Evolutionary conservation across 37 sponge, comb jelly and placozoan species (phyloP), one percentile per base, ranked within the genome.

Genomic region (Tethya wilhelma): DNA sequence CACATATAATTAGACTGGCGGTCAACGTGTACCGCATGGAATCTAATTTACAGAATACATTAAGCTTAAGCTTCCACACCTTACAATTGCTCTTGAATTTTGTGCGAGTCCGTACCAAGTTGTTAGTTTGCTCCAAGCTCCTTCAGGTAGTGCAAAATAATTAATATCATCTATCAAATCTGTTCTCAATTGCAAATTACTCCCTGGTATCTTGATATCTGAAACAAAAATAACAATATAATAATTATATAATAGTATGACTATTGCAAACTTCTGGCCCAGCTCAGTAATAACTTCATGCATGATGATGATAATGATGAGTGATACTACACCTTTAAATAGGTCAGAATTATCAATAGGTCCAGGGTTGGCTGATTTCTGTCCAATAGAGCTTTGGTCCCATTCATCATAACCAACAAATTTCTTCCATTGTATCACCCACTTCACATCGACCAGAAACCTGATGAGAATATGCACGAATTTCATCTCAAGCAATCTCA

Each of bases 341-440:
- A 96, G 78, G 38, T 71, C 69, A 40, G 70, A 64, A 70, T 89
- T 96, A 69, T 91, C 88, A 20, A 96, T 75, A 22, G 93, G 96
- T 41, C 96, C 96, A 42, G 96, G 96, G n/a, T 85, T 70, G 9
- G 73, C 80, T 23, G 67, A 80, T 12, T 71, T 74, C 11, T 72
- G 49, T 26, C 94, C 90, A 57, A 60, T 75, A 44, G 31, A 2
- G 11, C 20, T 40, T 59, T 64, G 77, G 42, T 89, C 83, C 90
- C 90, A 82, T 2, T 44, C 3, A 46, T 93, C 94, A 78, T 67
- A 93, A 11, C 94, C 94, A 56, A 86, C 83, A 60, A 78, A 93
- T 38, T 83, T 84, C 90, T 93, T 93, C 94, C 94, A 93, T 70
- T 85, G 82, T 65, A 86, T 93, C 69, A 93, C 53, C 94, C 94